Percentiles rank a stretch among this genome's conserved stretches.
Conservation (phyloP, 2,113 vertebrate species). For the Actenoides lindsayi region DNA sequence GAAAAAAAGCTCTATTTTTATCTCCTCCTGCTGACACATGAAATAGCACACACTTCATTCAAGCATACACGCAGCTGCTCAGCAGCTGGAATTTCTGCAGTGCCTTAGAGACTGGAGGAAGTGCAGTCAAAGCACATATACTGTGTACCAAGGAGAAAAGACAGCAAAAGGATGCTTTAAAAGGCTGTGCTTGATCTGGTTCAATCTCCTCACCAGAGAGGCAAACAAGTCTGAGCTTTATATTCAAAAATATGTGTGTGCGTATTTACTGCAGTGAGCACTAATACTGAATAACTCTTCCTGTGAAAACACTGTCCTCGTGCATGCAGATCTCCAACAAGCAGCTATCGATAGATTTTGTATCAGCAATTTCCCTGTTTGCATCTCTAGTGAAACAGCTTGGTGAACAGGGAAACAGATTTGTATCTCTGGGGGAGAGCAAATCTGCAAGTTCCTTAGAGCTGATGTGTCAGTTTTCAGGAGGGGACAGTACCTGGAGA, state of each 20-base stretch:
- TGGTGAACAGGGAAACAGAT: not conserved
- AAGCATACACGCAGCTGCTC: constrained; percentile 20
- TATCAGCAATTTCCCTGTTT: not conserved
- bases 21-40: constrained; percentile 33
- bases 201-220: not conserved
- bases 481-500: not conserved
- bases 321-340: not conserved
- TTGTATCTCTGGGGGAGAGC: not conserved
- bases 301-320: not conserved
- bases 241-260: not conserved
- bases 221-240: not conserved
- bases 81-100: constrained; percentile 10
- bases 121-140: not conserved
- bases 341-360: not conserved
- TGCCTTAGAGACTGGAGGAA: not conserved
- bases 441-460: not conserved
- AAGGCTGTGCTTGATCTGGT: not conserved
- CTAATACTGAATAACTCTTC: not conserved
- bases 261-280: not conserved
- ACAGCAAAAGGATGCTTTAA: constrained; percentile 1
- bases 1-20: constrained; percentile 46
- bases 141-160: not conserved
- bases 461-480: not conserved
- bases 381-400: not conserved
- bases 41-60: not conserved